These are phyloP conservation scores for Sciurus vulgaris DNA, from an alignment of 2,797 vertebrate genomes.

Conservation along the genomic window DNA sequence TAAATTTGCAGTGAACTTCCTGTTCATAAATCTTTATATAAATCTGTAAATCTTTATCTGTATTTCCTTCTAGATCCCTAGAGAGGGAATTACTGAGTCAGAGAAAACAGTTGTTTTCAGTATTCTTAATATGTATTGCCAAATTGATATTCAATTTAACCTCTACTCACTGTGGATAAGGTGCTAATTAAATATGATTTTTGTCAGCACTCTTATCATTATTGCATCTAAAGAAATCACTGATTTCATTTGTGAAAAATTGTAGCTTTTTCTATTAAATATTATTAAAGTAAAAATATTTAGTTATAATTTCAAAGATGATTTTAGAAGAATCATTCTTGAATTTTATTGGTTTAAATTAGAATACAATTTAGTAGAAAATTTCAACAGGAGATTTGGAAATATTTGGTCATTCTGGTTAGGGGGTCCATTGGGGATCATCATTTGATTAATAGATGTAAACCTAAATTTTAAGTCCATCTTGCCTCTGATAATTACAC, in stretches of 20 bases:
- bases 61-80: constrained; percentile 52
- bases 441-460: neutral
- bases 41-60: constrained; percentile 21
- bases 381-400: constrained; percentile 1
- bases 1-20: constrained; percentile 18
- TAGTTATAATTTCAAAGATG: neutral
- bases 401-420: neutral
- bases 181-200: neutral
- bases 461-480: neutral
- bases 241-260: constrained; percentile 23
- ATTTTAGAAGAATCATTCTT: constrained; percentile 8
- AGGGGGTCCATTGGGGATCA: neutral
- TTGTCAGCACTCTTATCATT: constrained; percentile 33
- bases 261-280: neutral
- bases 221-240: constrained; percentile 18
- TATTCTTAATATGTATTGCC: constrained; percentile 45
- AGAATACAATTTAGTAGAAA: constrained; percentile 22
- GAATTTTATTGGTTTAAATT: neutral
- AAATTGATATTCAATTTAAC: constrained; percentile 42
- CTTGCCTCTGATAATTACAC: neutral
- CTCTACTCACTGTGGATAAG: neutral
- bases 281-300: constrained; percentile 39
- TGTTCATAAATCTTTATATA: neutral
- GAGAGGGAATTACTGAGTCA: neutral
- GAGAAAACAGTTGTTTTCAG: constrained; percentile 26